phyloP scores from a whole-genome alignment of 2,888 invertebrate genomes.

The Erebia epiphron region DNA sequence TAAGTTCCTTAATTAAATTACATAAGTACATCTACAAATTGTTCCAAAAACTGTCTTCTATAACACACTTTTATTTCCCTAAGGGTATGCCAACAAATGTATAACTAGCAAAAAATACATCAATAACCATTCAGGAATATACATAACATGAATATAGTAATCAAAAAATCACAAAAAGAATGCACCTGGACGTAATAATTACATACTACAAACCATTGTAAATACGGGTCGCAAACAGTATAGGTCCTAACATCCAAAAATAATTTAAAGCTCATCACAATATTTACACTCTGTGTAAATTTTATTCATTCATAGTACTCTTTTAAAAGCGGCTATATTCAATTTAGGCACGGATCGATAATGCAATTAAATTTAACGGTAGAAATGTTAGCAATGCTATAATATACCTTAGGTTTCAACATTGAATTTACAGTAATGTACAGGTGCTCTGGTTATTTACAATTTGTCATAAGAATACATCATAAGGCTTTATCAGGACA shows the following conservation, averaged over 20 bases:
- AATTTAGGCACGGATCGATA: slow-evolving; percentile 34
- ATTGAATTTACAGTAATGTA: slow-evolving; percentile 55
- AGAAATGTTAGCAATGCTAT: slow-evolving; percentile 36
- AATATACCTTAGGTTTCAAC: slow-evolving; percentile 28
- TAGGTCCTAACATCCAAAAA: slow-evolving; percentile 64
- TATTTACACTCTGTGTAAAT: slow-evolving; percentile 63
- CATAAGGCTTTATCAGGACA: not conserved
- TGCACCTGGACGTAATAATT: slow-evolving; percentile 63
- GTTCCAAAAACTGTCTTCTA: slow-evolving; percentile 2
- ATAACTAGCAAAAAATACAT: slow-evolving; percentile 30
- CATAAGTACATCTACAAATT: not conserved
- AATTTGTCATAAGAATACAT: slow-evolving; percentile 7
- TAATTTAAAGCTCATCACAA: slow-evolving; percentile 80
- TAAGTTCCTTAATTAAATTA: not conserved
- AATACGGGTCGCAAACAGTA: slow-evolving; percentile 54
- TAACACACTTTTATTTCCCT: slow-evolving; percentile 9
- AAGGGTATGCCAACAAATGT: slow-evolving; percentile 22
- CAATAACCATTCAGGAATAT: slow-evolving; percentile 30
- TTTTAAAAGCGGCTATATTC: slow-evolving; percentile 5
- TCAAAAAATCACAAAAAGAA: slow-evolving; percentile 67
- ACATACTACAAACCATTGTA: slow-evolving; percentile 46
- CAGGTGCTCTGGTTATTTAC: slow-evolving; percentile 50
- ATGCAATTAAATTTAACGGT: slow-evolving; percentile 38
- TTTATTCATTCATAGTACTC: slow-evolving; percentile 39
- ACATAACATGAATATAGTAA: slow-evolving; percentile 57